Evolutionary conservation across 2,797 vertebrate genomes (phyloP).

Genomic region (Florisuga fusca): DNA sequence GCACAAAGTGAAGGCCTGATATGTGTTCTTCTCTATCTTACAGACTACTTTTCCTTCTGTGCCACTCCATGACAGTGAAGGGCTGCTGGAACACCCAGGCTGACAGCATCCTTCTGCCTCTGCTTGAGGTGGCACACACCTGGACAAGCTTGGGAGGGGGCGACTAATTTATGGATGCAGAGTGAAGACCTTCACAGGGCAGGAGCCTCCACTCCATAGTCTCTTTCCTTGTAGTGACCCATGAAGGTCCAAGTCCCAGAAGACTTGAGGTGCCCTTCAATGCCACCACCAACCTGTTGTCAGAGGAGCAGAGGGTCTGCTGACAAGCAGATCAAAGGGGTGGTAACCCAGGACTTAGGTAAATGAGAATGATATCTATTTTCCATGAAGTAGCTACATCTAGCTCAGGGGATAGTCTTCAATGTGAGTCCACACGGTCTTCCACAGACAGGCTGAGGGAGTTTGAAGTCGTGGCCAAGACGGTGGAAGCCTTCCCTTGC

Average conservation of each 20-base stretch:
- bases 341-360: background rate
- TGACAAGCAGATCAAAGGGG: background rate
- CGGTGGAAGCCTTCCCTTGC: background rate
- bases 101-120: background rate
- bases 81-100: background rate
- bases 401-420: background rate
- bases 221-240: background rate
- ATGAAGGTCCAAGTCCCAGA: background rate
- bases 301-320: background rate
- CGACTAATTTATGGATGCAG: background rate
- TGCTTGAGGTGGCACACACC: background rate
- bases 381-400: background rate
- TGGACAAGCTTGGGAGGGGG: background rate
- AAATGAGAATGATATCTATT: background rate
- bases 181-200: background rate
- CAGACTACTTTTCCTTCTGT: background rate
- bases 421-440: fast-evolving
- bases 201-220: background rate
- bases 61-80: background rate
- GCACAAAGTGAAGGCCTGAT: constrained; percentile 20
- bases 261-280: background rate
- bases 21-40: background rate
- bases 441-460: background rate
- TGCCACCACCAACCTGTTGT: background rate
- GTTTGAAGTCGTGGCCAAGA: background rate